These are phyloP conservation scores for Columba janthina DNA, from an alignment of 2,113 vertebrate genomes.

Conservation along the genomic window DNA sequence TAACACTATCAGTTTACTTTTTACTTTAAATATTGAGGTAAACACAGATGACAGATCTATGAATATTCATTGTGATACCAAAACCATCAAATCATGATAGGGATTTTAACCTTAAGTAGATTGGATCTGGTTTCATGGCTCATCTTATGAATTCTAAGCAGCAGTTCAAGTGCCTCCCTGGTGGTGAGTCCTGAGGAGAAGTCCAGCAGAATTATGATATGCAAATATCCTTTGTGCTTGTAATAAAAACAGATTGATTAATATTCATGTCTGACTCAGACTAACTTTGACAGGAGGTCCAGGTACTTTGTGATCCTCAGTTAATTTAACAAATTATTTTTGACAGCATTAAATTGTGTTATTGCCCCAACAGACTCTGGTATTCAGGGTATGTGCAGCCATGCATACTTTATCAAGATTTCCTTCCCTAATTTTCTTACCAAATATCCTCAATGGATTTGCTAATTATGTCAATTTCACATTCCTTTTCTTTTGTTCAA, in stretches of 20 bases:
- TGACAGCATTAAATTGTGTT: not conserved
- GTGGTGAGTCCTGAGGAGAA: not conserved
- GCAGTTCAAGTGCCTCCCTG: not conserved
- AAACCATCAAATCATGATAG: not conserved
- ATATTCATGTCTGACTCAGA: not conserved
- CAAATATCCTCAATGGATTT: not conserved
- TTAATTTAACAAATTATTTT: slow-evolving; percentile 14
- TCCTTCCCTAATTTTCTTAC: not conserved
- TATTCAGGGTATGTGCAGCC: not conserved
- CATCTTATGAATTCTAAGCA: slow-evolving; percentile 23
- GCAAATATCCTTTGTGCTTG: not conserved
- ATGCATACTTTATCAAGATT: not conserved
- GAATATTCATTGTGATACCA: slow-evolving; percentile 10
- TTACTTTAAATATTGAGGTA: not conserved
- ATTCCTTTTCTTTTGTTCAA: not conserved
- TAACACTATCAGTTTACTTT: slow-evolving; percentile 4
- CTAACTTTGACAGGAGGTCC: not conserved
- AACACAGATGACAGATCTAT: not conserved
- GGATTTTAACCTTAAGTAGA: slow-evolving; percentile 17
- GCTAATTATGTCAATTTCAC: not conserved
- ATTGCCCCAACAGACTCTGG: not conserved
- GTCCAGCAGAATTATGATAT: not conserved
- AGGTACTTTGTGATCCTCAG: not conserved
- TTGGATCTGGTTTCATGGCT: not conserved
- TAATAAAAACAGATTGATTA: slow-evolving; percentile 6